Evolutionary conservation across 2,888 invertebrate genomes (phyloP).

Genomic region (Bimastos eiseni): DNA sequence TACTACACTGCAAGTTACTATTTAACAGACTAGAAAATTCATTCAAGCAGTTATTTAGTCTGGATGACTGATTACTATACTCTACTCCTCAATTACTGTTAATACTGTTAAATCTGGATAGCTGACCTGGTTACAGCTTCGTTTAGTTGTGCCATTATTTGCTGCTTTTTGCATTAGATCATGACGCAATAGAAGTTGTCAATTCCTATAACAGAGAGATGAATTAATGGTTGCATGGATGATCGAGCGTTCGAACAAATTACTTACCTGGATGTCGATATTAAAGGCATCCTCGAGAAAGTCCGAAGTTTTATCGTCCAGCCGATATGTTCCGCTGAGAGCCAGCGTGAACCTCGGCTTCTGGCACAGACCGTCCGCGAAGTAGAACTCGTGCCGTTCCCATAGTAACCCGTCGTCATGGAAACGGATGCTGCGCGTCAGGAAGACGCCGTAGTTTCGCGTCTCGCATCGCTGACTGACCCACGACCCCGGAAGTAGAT

Average conservation of each 20-base stretch:
- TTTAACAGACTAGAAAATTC: too few species aligned
- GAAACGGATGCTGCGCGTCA: conserved; percentile 64
- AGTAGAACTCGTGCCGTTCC: conserved; percentile 67
- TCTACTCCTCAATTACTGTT: too few species aligned
- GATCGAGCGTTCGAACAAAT: neutral
- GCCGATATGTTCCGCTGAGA: conserved; percentile 65
- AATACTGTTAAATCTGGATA: too few species aligned
- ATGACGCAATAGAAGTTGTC: too few species aligned
- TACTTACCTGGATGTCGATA: conserved; percentile 65
- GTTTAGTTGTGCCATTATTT: too few species aligned
- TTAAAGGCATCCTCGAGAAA: conserved; percentile 61
- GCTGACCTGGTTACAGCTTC: too few species aligned
- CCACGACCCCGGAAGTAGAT: conserved; percentile 67
- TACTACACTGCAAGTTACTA: too few species aligned
- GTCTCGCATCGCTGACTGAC: conserved; percentile 67
- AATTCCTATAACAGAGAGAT: too few species aligned
- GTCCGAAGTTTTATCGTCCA: conserved; percentile 51
- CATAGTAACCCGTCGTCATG: conserved; percentile 62
- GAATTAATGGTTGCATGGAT: neutral
- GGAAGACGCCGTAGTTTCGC: conserved; percentile 66
- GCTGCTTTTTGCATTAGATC: too few species aligned
- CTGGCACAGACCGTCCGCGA: conserved; percentile 66
- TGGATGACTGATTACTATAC: too few species aligned
- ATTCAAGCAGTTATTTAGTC: too few species aligned
- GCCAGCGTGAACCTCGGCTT: conserved; percentile 65